Evolutionary conservation across 2,797 vertebrate genomes (phyloP), one percentile per base, ranked within the genome.

Genomic region (Toxotes lorentzi): DNA sequence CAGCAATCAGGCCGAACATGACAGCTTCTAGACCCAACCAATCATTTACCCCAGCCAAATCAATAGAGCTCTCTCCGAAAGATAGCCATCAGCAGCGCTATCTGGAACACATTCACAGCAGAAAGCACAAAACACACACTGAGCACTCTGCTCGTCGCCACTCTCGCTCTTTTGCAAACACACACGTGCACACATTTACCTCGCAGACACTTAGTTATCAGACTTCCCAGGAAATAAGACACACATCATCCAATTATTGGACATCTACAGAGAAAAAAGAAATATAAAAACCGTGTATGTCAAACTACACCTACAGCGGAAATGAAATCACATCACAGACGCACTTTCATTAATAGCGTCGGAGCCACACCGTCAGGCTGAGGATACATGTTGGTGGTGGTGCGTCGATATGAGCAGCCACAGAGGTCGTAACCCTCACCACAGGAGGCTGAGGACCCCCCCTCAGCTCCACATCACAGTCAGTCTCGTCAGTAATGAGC

Each of bases 1-100:
- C 88, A 72, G 91, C 93, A 94, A 94, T 94, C 95, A 94, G 90
- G 87, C 89, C 54, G 90, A 94, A 95, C 95, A 95, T 95, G 94
- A 94, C 95, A 94, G 94, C 90, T 93, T 93, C 94, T 93, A 95
- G 93, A 93, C 90, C 90, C 82, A 86, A 87, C 91, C 94, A 95
- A 95, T 95, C 94, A 95, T 94, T 95, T 88, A 92, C 88, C 90
- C 83, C 88, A 83, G 89, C 83, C 91, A 92, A 94, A 96, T 96
- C 95, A 93, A 96, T 95, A 95, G 85, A 83, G 86, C 92, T 87
- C 88, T 92, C 89, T 91, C 82, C 60, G 86, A 92, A 87, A 92
- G 93, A 94, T 93, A 92, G 92, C 90, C 90, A 92, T 95, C 91
- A 90, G 84, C 87, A 76, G 88, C 88, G 85, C 87, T 87, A 86